phyloP scores from a whole-genome alignment of 2,113 vertebrate species.

The Epinephelus fuscoguttatus region DNA sequence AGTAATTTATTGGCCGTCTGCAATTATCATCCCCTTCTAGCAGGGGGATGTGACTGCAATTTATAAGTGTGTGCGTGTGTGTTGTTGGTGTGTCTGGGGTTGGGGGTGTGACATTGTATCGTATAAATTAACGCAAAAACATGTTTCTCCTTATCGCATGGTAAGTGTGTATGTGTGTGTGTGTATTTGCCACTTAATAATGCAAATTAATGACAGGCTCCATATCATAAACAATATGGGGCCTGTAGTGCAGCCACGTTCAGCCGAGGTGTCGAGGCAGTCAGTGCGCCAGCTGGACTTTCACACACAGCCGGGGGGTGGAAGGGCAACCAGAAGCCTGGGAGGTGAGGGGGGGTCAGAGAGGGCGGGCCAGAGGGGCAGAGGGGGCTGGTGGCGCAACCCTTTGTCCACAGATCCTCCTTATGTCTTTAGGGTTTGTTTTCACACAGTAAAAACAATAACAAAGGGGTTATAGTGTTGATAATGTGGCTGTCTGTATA shows the following conservation, averaged over 20 bases:
- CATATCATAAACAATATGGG: slow-evolving; percentile 78
- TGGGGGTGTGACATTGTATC: slow-evolving; percentile 67
- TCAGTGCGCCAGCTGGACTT: slow-evolving; percentile 81
- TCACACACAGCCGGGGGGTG: slow-evolving; percentile 76
- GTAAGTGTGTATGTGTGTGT: slow-evolving; percentile 53
- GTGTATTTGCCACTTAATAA: slow-evolving; percentile 58
- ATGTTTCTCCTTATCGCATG: slow-evolving; percentile 64
- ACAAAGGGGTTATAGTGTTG: slow-evolving; percentile 46
- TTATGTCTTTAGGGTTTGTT: slow-evolving; percentile 73
- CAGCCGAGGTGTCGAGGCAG: slow-evolving; percentile 60
- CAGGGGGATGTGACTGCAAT: slow-evolving; percentile 89
- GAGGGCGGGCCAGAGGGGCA: slow-evolving; percentile 50
- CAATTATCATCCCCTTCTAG: slow-evolving; percentile 89
- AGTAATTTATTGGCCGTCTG: slow-evolving; percentile 89
- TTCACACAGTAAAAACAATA: slow-evolving; percentile 69
- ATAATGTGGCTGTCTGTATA: slow-evolving; percentile 56
- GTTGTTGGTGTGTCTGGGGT: slow-evolving; percentile 71
- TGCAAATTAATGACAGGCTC: slow-evolving; percentile 74
- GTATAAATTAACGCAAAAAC: slow-evolving; percentile 78
- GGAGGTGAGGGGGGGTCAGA: slow-evolving; percentile 60
- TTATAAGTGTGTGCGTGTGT: slow-evolving; percentile 81
- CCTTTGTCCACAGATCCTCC: slow-evolving; percentile 74
- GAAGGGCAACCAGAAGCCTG: slow-evolving; percentile 59
- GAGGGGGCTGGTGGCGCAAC: slow-evolving; percentile 68
- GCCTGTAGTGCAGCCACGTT: slow-evolving; percentile 60